Evolutionary conservation across 2,888 invertebrate species (phyloP).

Genomic region (Tupiocoris notatus): DNA sequence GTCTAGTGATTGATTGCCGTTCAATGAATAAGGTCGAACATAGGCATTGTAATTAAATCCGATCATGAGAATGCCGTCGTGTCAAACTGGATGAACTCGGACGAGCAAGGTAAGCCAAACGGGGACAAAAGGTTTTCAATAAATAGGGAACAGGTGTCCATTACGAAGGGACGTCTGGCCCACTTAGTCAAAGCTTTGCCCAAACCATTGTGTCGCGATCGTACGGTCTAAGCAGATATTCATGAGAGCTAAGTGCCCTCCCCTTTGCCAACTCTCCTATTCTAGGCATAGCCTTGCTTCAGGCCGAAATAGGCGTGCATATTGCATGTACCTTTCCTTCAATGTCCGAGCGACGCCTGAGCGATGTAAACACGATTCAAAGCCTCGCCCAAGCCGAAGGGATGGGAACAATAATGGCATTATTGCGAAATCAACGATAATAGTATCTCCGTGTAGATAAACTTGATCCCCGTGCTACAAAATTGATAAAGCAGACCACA

Average conservation of each 20-base stretch:
- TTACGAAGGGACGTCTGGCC: constrained; percentile 28
- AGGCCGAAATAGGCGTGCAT: constrained; percentile 6
- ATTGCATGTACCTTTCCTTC: constrained; percentile 32
- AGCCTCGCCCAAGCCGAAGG: background rate
- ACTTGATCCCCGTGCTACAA: too few relatives aligned
- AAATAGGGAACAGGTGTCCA: constrained; percentile 42
- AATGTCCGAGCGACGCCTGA: background rate
- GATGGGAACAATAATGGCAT: background rate
- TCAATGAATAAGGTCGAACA: too few relatives aligned
- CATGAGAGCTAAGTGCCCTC: constrained; percentile 29
- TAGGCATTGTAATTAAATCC: too few relatives aligned
- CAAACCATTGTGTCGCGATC: constrained; percentile 17
- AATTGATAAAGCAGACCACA: too few relatives aligned
- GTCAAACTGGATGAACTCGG: background rate
- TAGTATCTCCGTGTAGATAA: too few relatives aligned
- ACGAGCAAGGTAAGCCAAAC: background rate
- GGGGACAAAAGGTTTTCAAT: constrained; percentile 27
- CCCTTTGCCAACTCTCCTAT: background rate
- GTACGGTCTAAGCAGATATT: constrained; percentile 28
- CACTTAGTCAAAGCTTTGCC: constrained; percentile 27
- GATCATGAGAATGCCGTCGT: background rate
- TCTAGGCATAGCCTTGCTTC: background rate
- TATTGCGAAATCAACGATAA: too few relatives aligned
- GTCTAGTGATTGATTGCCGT: too few relatives aligned
- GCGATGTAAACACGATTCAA: background rate